Conservation (phyloP, 2,113 vertebrate genomes). For the Passer domesticus region DNA sequence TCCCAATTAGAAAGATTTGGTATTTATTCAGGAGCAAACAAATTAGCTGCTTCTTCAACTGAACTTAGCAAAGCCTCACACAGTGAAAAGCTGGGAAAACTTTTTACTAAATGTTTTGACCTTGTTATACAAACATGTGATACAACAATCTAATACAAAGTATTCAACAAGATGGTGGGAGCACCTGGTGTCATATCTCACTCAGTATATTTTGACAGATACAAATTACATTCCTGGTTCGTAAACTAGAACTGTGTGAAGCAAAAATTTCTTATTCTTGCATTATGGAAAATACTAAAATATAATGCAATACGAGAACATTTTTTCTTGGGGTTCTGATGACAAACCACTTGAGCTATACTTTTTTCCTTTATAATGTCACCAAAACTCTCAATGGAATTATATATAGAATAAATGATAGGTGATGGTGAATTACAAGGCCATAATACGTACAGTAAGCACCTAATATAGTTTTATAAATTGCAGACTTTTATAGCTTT, state of each 20-base stretch:
- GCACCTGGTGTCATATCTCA: background rate
- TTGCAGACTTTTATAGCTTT: slow-evolving; percentile 76
- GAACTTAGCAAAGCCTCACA: slow-evolving; percentile 17
- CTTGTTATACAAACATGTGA: background rate
- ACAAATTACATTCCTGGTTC: slow-evolving; percentile 23
- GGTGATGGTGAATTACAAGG: slow-evolving; percentile 75
- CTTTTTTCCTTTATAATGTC: slow-evolving; percentile 80
- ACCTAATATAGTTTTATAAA: slow-evolving; percentile 79
- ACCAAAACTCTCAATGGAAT: slow-evolving; percentile 75
- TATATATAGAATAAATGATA: slow-evolving; percentile 79
- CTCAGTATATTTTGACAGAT: slow-evolving; percentile 7
- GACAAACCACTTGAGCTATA: slow-evolving; percentile 74
- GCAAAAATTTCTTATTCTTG: slow-evolving; percentile 57
- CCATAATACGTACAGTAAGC: slow-evolving; percentile 78
- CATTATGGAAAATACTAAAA: slow-evolving; percentile 71
- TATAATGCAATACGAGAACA: slow-evolving; percentile 68
- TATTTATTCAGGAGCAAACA: slow-evolving; percentile 61
- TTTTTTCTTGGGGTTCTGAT: slow-evolving; percentile 72
- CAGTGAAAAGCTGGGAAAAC: background rate
- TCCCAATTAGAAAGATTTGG: slow-evolving; percentile 52
- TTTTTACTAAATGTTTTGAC: slow-evolving; percentile 39
- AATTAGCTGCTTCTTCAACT: slow-evolving; percentile 34
- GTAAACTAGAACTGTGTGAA: slow-evolving; percentile 59
- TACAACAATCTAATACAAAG: background rate
- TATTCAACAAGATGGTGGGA: slow-evolving; percentile 6